phyloP scores from a whole-genome alignment of 2,797 vertebrate genomes.

The Phoxinus dragarum region DNA sequence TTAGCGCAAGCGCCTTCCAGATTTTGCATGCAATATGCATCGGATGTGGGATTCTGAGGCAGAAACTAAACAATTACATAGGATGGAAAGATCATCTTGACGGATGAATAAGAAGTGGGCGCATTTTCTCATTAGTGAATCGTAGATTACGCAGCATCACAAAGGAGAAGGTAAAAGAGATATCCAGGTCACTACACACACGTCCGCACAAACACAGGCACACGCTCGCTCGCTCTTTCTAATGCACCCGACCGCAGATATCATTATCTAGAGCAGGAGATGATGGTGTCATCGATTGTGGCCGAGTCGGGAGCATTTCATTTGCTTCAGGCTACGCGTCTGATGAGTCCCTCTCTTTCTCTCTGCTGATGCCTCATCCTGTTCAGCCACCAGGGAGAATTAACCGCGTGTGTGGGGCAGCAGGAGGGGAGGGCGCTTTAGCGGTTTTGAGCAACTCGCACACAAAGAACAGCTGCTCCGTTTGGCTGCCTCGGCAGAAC shows the following conservation, averaged over 20 bases:
- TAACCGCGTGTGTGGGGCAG: constrained; percentile 44
- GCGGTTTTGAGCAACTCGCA: constrained; percentile 38
- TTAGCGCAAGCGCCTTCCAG: not conserved
- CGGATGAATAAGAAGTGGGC: constrained; percentile 31
- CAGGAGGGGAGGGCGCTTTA: constrained; percentile 30
- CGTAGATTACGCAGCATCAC: constrained; percentile 47
- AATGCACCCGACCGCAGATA: constrained; percentile 54
- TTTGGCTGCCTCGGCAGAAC: constrained; percentile 41
- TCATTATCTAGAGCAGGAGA: constrained; percentile 61
- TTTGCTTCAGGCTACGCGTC: constrained; percentile 56
- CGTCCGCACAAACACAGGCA: not conserved
- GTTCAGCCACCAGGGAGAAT: constrained; percentile 58
- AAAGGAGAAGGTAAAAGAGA: constrained; percentile 43
- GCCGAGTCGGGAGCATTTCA: constrained; percentile 58
- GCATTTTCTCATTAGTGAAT: constrained; percentile 54
- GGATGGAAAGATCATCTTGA: constrained; percentile 37
- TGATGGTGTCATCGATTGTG: constrained; percentile 63
- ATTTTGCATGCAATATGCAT: not conserved
- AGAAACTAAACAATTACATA: constrained; percentile 14
- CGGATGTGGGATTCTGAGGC: not conserved
- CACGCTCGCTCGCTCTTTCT: constrained; percentile 37
- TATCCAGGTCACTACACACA: constrained; percentile 47
- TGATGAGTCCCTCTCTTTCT: constrained; percentile 50
- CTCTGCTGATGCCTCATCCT: constrained; percentile 49
- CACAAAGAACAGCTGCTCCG: constrained; percentile 56